Conservation (phyloP, 2,113 vertebrate species). For the Oncorhynchus clarkii region DNA sequence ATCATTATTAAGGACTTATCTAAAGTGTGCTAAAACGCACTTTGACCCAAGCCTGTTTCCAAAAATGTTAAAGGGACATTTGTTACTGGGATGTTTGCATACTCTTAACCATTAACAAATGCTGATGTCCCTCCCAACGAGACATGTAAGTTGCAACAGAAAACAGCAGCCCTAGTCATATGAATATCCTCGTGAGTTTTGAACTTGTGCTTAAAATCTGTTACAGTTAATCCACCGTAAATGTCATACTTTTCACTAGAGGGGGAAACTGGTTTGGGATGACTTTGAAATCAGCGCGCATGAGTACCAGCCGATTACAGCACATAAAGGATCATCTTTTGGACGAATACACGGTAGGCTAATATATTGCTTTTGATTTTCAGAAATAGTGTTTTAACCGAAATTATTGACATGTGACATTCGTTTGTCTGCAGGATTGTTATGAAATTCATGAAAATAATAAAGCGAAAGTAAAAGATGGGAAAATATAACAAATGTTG, state of each 20-base stretch:
- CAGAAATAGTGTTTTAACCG: background rate
- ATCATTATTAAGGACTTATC: too few species aligned
- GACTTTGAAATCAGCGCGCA: slow-evolving; percentile 29
- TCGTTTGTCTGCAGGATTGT: too few species aligned
- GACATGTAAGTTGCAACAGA: background rate
- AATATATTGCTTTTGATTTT: background rate
- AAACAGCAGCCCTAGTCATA: background rate
- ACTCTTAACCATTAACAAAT: slow-evolving; percentile 1
- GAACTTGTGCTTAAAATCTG: slow-evolving; percentile 19
- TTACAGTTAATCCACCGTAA: slow-evolving; percentile 33
- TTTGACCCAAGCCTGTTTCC: too few species aligned
- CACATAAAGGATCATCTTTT: slow-evolving; percentile 60
- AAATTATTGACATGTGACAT: too few species aligned
- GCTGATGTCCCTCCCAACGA: background rate
- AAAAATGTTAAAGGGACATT: too few species aligned
- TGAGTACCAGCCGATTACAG: slow-evolving; percentile 58
- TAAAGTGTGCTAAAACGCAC: too few species aligned
- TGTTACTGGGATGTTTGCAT: background rate
- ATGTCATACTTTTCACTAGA: slow-evolving; percentile 1
- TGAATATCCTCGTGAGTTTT: slow-evolving; percentile 3
- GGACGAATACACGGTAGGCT: slow-evolving; percentile 56
- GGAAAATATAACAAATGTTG: too few species aligned
- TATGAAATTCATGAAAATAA: too few species aligned
- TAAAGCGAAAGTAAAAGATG: too few species aligned
- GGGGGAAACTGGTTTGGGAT: slow-evolving; percentile 13